Evolutionary conservation across 2,888 invertebrate genomes (phyloP), one percentile per base, ranked within the genome.

Genomic region (Emmelina monodactyla): DNA sequence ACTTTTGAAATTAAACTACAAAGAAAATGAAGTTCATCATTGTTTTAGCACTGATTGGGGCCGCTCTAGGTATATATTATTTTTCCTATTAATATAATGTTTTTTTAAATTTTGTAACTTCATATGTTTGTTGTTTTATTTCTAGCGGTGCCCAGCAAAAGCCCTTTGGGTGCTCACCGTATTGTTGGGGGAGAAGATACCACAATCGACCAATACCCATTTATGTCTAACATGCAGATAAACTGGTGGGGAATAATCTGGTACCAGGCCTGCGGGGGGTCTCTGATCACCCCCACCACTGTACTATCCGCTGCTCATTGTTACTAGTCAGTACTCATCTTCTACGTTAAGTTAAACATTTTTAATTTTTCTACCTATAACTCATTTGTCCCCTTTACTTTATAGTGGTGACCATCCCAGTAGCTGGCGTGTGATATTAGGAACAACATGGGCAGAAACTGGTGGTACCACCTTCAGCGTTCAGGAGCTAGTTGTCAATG

Each of bases 221-320:
- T 50, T 49, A 67, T 68, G 62, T 42, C 58, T 38, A 63, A 58
- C 45, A 58, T 69, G 62, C 55, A 62, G 40, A 58, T 43, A 34
- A 38, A 40, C 1, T 37, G 40, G 12, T 52, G 35, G 34, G 52
- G 56, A 11, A 39, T 52, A 16, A 45, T 38, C 33, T 67, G 64
- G 63, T 34, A 3, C 14, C 62, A 62, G 38, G 37, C 41, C 2
- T 67, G 69, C 38, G 67, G 67, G 0, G 66, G 63, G 2, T 46
- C 63, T 6, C 42, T 69, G 9, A 28, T 72, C 30, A 66, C 54
- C n/a, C 2, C 36, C 2, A 44, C 2, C 3, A 12, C 46, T 1
- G 43, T 70, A 0, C 38, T 69, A 11, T 62, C 70, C 1, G 68
- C 70, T 33, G 62, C 67, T 34, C 66, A 68, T 38, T 71, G 70